phyloP scores from a whole-genome alignment of 2,888 invertebrate genomes.

The Melolontha melolontha region DNA sequence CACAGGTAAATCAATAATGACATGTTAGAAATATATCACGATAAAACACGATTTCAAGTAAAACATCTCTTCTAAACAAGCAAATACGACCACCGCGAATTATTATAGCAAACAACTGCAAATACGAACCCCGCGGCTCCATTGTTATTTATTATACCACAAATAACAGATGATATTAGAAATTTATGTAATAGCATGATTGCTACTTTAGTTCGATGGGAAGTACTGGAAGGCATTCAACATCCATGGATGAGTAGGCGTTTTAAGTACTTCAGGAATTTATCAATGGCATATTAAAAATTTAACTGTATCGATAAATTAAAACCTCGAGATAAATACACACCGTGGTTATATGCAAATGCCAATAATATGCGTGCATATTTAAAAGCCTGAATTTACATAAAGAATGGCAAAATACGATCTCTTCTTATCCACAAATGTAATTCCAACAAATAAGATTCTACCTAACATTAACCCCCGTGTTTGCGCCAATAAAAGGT shows the following conservation, averaged over 20 bases:
- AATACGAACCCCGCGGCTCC: neutral
- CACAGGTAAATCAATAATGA: too few relatives aligned
- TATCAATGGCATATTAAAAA: slow-evolving; percentile 3
- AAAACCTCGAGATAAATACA: slow-evolving; percentile 13
- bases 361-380: neutral
- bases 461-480: slow-evolving; percentile 28
- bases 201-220: slow-evolving; percentile 11
- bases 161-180: slow-evolving; percentile 34
- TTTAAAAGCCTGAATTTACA: slow-evolving; percentile 12
- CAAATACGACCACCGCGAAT: neutral
- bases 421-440: slow-evolving; percentile 4
- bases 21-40: too few relatives aligned
- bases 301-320: slow-evolving; percentile 6
- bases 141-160: slow-evolving; percentile 10
- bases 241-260: slow-evolving; percentile 6
- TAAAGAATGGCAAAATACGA: slow-evolving; percentile 6
- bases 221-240: slow-evolving; percentile 20
- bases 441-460: slow-evolving; percentile 30
- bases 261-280: neutral
- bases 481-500: slow-evolving; percentile 28
- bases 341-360: slow-evolving; percentile 12
- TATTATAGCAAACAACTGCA: slow-evolving; percentile 1
- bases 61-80: neutral
- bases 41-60: neutral
- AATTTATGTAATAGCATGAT: slow-evolving; percentile 37